Conservation (phyloP, 2,113 vertebrate species). For the Trichechus manatus region DNA sequence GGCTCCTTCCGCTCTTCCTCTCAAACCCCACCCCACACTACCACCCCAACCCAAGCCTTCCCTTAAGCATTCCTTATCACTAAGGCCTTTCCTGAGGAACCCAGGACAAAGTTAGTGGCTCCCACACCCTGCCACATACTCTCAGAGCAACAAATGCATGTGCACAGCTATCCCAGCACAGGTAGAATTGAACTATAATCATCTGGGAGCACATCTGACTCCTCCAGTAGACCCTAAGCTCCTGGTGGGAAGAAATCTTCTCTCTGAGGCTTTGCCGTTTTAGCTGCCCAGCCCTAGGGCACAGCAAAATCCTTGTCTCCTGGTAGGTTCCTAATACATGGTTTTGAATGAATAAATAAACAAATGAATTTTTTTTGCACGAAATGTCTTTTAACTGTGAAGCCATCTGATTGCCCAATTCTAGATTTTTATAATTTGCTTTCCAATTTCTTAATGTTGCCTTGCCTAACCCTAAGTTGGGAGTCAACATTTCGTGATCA, state of each 20-base stretch:
- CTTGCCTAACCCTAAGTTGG: neutral
- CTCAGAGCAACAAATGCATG: neutral
- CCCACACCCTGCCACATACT: neutral
- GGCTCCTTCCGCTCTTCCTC: neutral
- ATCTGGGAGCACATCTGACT: neutral
- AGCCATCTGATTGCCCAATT: conserved; percentile 11
- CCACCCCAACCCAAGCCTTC: neutral
- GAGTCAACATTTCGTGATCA: neutral
- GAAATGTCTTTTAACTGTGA: neutral
- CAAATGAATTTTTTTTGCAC: neutral
- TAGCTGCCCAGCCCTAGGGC: neutral
- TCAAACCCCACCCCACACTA: neutral
- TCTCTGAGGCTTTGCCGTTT: neutral
- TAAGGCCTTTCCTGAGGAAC: neutral
- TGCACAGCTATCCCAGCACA: neutral
- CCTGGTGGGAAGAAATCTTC: neutral
- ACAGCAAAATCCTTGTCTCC: neutral
- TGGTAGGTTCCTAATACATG: neutral
- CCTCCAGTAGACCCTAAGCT: neutral
- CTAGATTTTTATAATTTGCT: neutral
- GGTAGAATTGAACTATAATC: rapidly evolving
- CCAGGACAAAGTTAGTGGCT: neutral
- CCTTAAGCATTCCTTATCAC: neutral
- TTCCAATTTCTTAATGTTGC: neutral
- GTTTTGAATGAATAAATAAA: neutral